These are phyloP conservation scores for Apamea crenata DNA, from an alignment of 2,888 invertebrate species.

Conservation along the genomic window DNA sequence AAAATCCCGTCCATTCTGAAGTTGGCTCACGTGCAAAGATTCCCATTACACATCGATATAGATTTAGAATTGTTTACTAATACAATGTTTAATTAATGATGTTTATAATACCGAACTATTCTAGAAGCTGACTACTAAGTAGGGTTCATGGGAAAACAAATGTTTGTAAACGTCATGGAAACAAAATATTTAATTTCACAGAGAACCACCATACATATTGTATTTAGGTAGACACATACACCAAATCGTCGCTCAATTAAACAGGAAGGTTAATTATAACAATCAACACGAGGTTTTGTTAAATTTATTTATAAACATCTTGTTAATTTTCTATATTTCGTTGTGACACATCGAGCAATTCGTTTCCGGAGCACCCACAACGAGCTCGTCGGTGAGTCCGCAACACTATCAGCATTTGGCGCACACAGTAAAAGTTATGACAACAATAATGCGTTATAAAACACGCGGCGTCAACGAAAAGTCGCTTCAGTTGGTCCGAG, in stretches of 20 bases:
- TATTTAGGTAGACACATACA: background rate
- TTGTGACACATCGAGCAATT: conserved; percentile 26
- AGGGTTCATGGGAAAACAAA: conserved; percentile 2
- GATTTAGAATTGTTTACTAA: conserved; percentile 18
- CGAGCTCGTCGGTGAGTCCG: conserved; percentile 9
- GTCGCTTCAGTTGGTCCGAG: conserved; percentile 85
- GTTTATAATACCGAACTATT: conserved; percentile 20
- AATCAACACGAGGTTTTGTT: conserved; percentile 8
- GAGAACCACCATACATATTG: background rate
- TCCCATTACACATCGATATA: background rate
- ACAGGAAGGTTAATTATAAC: conserved; percentile 27
- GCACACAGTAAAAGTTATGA: conserved; percentile 86
- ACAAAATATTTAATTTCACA: conserved; percentile 9
- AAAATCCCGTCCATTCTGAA: background rate
- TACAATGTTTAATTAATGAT: background rate
- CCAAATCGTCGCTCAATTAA: background rate
- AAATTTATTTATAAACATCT: conserved; percentile 37
- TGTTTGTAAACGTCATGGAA: conserved; percentile 8
- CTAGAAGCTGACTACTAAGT: background rate
- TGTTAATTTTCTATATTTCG: conserved; percentile 31
- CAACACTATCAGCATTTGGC: conserved; percentile 59
- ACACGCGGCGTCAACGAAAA: conserved; percentile 83
- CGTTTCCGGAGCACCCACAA: conserved; percentile 55
- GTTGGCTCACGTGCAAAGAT: conserved; percentile 18
- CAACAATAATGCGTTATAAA: conserved; percentile 89